A percentile compares a stretch with the other conserved stretches of the same genome.
phyloP scores from a whole-genome alignment of 1,140 invertebrate species.

The Bombus waltoni region DNA sequence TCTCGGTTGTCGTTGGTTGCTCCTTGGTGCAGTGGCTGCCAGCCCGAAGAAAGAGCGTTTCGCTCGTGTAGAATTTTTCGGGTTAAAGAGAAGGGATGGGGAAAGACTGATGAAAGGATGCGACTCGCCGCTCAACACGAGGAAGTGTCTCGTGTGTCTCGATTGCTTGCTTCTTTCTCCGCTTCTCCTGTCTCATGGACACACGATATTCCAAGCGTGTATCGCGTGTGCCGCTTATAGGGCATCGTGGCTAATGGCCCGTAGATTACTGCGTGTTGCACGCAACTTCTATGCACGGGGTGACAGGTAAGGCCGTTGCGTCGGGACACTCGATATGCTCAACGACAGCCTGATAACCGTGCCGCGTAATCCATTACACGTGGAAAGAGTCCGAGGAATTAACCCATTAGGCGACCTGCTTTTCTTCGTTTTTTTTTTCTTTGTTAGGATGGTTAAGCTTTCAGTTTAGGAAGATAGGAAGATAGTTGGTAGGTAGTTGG shows the following conservation, averaged over 20 bases:
- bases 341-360: slow-evolving; percentile 53
- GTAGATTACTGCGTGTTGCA: slow-evolving; percentile 75
- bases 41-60: slow-evolving; percentile 1
- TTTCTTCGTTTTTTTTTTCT: not conserved
- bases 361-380: slow-evolving; percentile 38
- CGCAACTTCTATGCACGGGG: slow-evolving; percentile 73
- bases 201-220: slow-evolving; percentile 78
- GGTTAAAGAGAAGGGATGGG: slow-evolving; percentile 44
- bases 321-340: slow-evolving; percentile 60
- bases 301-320: slow-evolving; percentile 52
- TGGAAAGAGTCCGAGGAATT: slow-evolving; percentile 7
- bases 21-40: not conserved
- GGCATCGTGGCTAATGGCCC: slow-evolving; percentile 78
- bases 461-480: too few relatives aligned
- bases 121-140: slow-evolving; percentile 61
- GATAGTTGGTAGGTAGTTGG: too few relatives aligned
- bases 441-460: too few relatives aligned
- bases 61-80: slow-evolving; percentile 30
- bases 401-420: slow-evolving; percentile 18
- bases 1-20: slow-evolving; percentile 2
- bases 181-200: slow-evolving; percentile 65
- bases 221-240: slow-evolving; percentile 75
- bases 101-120: slow-evolving; percentile 64
- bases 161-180: slow-evolving; percentile 62
- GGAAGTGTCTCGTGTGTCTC: slow-evolving; percentile 79